Evolutionary conservation across 2,113 vertebrate genomes (phyloP), one percentile per base, ranked within the genome.

Genomic region (Erythrocercus mccallii): DNA sequence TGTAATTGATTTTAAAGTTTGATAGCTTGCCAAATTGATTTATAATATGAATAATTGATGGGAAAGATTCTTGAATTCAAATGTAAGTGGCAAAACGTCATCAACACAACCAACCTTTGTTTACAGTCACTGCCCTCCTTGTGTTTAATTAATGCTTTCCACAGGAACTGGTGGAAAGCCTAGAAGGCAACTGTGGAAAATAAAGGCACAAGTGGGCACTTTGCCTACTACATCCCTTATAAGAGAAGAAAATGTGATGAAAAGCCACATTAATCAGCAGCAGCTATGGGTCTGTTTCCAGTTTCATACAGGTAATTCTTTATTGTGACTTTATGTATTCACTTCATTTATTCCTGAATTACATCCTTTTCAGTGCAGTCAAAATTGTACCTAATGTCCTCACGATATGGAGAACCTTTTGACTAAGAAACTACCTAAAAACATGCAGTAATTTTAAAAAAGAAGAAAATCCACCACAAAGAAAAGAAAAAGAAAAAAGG

Each of bases 1-100:
- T 68, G 68, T 95, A 98, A 97, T 94, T 92, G 94, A 97, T 97
- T 97, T 96, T 90, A 96, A 97, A 97, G 40, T 69, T 69, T 83
- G 91, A 97, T 95, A 94, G 51, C 92, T 92, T 94, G 94, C 82
- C 82, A 97, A 90, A 95, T 88, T 96, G 93, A 96, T 97, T 96
- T 95, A 83, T 92, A 91, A 97, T 74, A 95, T 79, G 82, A 97
- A 95, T 94, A 95, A 71, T 79, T 95, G 69, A 48, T 93, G 61
- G 72, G 96, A 96, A 78, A 94, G 88, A 80, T 91, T 96, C 91
- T 76, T 84, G 5, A 88, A 74, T 86, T 84, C 62, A 85, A 69
- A 76, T 42, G 13, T 65, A 95, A 97, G 80, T 76, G 87, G 40
- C 22, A 51, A 94, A 94, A 94, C 53, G 64, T 69, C 81, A 82